These are phyloP conservation scores for Psittacula cyanocephala DNA, from an alignment of 2,113 vertebrate genomes.

Conservation along the genomic window DNA sequence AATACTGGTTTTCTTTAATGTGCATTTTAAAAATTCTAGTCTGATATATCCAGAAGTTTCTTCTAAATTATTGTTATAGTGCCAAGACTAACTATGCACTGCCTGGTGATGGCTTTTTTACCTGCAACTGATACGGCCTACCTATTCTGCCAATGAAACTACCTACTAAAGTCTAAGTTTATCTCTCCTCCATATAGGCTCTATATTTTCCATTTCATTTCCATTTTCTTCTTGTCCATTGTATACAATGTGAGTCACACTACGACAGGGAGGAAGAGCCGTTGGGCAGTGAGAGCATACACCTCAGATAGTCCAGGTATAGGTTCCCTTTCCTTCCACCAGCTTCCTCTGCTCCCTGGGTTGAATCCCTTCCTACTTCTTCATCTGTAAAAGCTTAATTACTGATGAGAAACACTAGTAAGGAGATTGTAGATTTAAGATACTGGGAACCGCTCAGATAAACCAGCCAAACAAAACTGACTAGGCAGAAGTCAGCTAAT, in stretches of 20 bases:
- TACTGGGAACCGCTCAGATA: background rate
- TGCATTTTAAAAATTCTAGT: background rate
- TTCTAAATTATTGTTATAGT: background rate
- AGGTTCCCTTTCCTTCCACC: background rate
- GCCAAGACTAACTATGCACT: background rate
- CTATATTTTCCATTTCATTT: background rate
- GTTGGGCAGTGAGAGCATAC: background rate
- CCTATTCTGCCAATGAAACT: background rate
- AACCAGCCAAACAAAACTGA: background rate
- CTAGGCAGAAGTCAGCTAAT: background rate
- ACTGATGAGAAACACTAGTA: background rate
- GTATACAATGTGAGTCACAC: background rate
- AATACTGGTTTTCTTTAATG: background rate
- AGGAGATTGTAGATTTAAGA: background rate
- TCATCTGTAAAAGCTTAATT: background rate
- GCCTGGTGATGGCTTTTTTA: background rate
- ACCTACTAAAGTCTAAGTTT: background rate
- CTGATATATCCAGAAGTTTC: background rate
- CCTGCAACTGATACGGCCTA: background rate
- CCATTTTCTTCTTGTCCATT: background rate
- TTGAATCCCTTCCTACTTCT: background rate
- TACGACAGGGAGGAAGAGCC: background rate
- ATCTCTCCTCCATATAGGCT: background rate
- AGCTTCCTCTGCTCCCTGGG: background rate
- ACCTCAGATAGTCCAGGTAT: accelerated